A percentile compares a stretch with the other conserved stretches of the same genome.
These are phyloP conservation scores for Heliconius melpomene DNA, from an alignment of 1,140 invertebrate species.

Conservation along the genomic window DNA sequence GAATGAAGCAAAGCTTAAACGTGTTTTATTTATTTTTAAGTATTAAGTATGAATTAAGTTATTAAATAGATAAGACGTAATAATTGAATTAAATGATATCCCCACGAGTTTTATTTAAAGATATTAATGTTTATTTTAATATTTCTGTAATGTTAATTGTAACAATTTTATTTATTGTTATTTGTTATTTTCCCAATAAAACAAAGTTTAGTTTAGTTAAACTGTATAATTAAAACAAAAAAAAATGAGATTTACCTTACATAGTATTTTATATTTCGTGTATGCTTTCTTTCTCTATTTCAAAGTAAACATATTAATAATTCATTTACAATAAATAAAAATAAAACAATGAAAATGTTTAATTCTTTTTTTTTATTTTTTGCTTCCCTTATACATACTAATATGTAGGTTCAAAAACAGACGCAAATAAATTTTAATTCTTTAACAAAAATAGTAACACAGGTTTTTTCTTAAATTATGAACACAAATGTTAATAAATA, in stretches of 20 bases:
- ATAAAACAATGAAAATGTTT: not conserved
- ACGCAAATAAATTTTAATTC: no score
- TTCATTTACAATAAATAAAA: not conserved
- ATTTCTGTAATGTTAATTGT: not conserved
- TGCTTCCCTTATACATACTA: not conserved
- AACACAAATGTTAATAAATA: not conserved
- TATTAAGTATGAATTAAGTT: not conserved
- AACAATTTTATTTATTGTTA: not conserved
- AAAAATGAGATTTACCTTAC: not conserved
- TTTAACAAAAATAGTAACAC: not conserved
- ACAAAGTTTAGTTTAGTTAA: not conserved
- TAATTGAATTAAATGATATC: not conserved
- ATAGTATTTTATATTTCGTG: no score
- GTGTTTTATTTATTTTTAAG: not conserved
- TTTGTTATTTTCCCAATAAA: not conserved
- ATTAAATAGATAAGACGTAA: not conserved
- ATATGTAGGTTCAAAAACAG: no score
- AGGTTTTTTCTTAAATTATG: not conserved
- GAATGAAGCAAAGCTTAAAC: not conserved
- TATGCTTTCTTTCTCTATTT: not conserved
- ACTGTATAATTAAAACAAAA: not conserved
- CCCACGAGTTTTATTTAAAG: not conserved
- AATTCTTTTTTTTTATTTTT: not conserved
- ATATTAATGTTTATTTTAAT: not conserved
- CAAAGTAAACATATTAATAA: not conserved